Evolutionary conservation across 2,888 invertebrate species (phyloP), one percentile per base, ranked within the genome.

Genomic region (Pseudanteris insignis): DNA sequence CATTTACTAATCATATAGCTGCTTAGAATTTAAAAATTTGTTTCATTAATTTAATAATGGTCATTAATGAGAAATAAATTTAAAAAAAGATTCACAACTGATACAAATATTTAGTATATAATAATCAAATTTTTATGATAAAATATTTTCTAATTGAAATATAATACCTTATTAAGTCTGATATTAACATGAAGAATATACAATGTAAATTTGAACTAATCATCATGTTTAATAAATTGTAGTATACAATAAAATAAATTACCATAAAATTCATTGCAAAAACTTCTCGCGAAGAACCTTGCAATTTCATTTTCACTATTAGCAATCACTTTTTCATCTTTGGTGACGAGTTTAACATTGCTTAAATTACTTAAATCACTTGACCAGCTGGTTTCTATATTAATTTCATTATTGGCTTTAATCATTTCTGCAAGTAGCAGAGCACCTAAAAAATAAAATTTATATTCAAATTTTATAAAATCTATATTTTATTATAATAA

Each of bases 241-340:
- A 6, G n/a, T 8, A n/a, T 5, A 26, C 2, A 26, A 21, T 15
- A 18, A 2, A n/a, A n/a, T n/a, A n/a, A n/a, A 14, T 28, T 68
- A 78, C 79, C 79, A 66, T 79, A 79, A 8, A 79, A 65, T 26
- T 71, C 53, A 4, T 50, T 11, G 26, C 68, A 64, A n/a, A 68
- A 53, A n/a, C 65, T 67, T 64, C 79, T 71, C n/a, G 75, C 74
- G 7, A 78, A 66, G 41, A 71, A 78, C 1, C 79, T 75, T 46
- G 67, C 68, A 11, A 75, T 68, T 58, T 75, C 73, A 21, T 65
- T 72, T 36, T 50, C 68, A 36, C 62, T 69, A 50, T 73, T 71
- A 29, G 67, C 74, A 14, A 78, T 18, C 5, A 73, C 8, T 32
- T 55, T 59, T 7, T 67, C 70, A 38, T 74, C 63, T 1, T 55